Evolutionary conservation across 2,888 invertebrate genomes (phyloP).

Genomic region (Allophyes oxyacanthae): DNA sequence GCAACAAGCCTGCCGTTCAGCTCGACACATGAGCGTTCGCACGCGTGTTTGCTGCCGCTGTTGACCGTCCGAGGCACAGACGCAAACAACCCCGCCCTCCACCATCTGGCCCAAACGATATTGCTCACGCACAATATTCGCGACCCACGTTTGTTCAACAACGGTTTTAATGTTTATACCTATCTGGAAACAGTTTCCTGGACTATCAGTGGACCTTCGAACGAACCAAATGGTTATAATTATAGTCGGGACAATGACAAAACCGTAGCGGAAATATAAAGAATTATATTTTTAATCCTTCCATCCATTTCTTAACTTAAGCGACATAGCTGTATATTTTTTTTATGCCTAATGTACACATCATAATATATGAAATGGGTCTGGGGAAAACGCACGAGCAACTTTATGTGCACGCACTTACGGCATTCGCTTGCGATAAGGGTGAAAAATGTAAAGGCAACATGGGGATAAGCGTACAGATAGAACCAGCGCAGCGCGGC

Average conservation of each 20-base stretch:
- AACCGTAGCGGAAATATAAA: no score
- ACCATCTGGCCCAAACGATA: constrained; percentile 75
- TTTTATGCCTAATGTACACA: constrained; percentile 17
- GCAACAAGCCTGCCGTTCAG: constrained; percentile 62
- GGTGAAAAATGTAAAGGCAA: constrained; percentile 22
- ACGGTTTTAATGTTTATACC: constrained; percentile 68
- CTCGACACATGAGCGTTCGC: constrained; percentile 74
- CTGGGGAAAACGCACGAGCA: constrained; percentile 27
- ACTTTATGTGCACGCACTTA: constrained; percentile 37
- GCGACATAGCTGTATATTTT: background rate
- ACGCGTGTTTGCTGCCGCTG: constrained; percentile 77
- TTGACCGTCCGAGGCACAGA: constrained; percentile 74
- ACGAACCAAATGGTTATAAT: constrained; percentile 22
- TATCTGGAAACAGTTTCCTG: constrained; percentile 63
- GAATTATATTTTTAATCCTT: no score
- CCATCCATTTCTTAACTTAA: no score
- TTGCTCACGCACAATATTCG: constrained; percentile 77
- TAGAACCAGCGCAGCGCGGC: constrained; percentile 26
- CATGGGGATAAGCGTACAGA: constrained; percentile 22
- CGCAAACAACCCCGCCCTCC: constrained; percentile 70
- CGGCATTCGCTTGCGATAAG: constrained; percentile 27
- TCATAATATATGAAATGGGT: constrained; percentile 23
- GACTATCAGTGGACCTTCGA: constrained; percentile 31
- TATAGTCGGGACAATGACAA: constrained; percentile 2
- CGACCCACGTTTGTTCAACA: constrained; percentile 70